Evolutionary conservation across 1,140 invertebrate species (phyloP).

Genomic region (Euwallacea similis): DNA sequence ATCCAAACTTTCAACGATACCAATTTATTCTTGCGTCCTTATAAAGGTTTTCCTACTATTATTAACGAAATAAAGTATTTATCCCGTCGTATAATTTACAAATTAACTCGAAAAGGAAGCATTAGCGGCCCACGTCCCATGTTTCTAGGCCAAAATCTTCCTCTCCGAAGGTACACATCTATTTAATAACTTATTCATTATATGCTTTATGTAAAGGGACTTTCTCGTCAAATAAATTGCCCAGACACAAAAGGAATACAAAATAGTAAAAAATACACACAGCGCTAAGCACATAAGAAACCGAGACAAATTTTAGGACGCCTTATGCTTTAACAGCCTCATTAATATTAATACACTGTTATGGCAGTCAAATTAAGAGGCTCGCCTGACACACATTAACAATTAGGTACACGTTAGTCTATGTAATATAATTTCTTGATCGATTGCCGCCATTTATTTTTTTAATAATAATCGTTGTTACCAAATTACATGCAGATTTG

Average conservation of each 20-base stretch:
- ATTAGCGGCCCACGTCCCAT: neutral
- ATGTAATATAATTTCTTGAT: neutral
- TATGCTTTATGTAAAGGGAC: neutral
- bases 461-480: too few species aligned
- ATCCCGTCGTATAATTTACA: neutral
- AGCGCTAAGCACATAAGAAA: constrained; percentile 1
- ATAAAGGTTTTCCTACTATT: too few species aligned
- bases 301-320: constrained; percentile 1
- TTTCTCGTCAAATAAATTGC: constrained; percentile 1
- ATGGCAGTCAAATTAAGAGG: neutral
- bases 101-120: constrained; percentile 4
- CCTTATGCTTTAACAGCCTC: neutral
- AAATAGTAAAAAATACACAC: neutral
- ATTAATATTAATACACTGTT: neutral
- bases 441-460: too few species aligned
- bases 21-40: too few species aligned
- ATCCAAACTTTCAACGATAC: neutral
- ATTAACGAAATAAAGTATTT: too few species aligned
- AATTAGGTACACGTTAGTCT: neutral
- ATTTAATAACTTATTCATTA: constrained; percentile 1
- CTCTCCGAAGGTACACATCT: neutral
- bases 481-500: too few species aligned
- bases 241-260: neutral
- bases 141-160: neutral
- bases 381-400: neutral